Base-by-base conservation (phyloP, 2,113 vertebrate species). In the Thamnaconus septentrionalis region DNA sequence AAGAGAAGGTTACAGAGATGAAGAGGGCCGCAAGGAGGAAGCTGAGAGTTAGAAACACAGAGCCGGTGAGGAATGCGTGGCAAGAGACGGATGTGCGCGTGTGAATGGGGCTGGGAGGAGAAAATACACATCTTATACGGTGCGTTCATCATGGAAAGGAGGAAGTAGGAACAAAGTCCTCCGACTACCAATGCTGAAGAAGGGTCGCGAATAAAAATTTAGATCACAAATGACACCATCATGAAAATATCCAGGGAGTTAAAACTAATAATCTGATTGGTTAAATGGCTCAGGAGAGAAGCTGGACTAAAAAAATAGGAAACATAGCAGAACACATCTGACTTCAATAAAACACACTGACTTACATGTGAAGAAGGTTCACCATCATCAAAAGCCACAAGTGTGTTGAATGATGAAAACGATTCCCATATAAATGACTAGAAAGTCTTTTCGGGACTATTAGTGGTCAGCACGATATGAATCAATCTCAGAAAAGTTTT, bases 1-100 rank as follows among this genome's bases (percentile, higher is more conserved):
- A 73, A 78, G 85, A 88, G 64, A 92, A 78, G 65, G 80, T 79
- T 73, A 84, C 69, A 85, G 80, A 78, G 53, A 86, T 80, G 84
- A 82, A 84, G 79, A 83, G 76, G 78, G 78, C 66, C 69, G 78
- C 62, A 72, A 71, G 67, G 69, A 82, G 81, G 77, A 87, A 79
- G 83, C 71, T 73, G 80, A 81, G 69, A 48, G 85, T 79, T 83
- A 83, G 75, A 79, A 89, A 86, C 83, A 82, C 56, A 11, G 78
- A 89, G 70, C 72, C 72, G 39, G 78, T 74, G 79, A 79, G 52
- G 66, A 85, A 76, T 7, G 57, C 53, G 71, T 80, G 80, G 61
- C 61, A 79, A 57, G 75, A 78, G 73, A 83, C 76, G 56, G 80
- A 87, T 80, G 83, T 59, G 68, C 61, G 81, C 42, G 53, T 52